These are phyloP conservation scores for Haliclystus octoradiatus DNA, from an alignment of 30 jellyfish, hydroid and myxozoan genomes.

Conservation along the genomic window DNA sequence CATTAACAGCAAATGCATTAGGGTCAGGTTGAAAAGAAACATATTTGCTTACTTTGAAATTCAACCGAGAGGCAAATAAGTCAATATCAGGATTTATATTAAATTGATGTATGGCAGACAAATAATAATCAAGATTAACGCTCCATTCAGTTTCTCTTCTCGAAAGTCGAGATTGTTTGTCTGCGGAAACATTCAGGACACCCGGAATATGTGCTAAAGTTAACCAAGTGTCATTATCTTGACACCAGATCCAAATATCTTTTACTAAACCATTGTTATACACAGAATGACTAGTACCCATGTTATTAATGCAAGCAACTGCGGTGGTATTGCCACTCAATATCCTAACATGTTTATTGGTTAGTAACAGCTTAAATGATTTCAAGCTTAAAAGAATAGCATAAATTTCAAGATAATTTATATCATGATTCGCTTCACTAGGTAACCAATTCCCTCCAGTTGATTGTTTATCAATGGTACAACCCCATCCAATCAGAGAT, in stretches of 20 bases:
- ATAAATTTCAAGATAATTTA: conserved; percentile 14
- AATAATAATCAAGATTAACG: too few species aligned
- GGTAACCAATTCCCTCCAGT: conserved; percentile 38
- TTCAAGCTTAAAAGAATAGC: conserved; percentile 16
- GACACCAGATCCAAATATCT: conserved; percentile 15
- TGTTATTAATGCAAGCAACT: conserved; percentile 29
- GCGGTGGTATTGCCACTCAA: conserved; percentile 46
- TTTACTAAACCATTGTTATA: neutral
- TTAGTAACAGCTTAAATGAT: neutral
- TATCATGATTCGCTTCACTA: conserved; percentile 16
- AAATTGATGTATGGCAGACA: too few species aligned
- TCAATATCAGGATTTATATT: too few species aligned
- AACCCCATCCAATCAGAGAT: conserved; percentile 28
- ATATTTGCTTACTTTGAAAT: conserved; percentile 8
- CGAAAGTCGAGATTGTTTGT: conserved; percentile 11
- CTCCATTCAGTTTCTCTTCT: conserved; percentile 36
- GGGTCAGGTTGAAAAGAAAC: conserved; percentile 37
- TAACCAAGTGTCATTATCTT: conserved; percentile 18
- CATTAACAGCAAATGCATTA: conserved; percentile 17
- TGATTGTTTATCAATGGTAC: neutral
- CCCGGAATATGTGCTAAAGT: conserved; percentile 48
- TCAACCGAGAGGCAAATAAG: too few species aligned
- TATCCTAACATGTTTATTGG: conserved; percentile 29
- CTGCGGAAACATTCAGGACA: conserved; percentile 23
- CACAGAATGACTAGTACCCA: conserved; percentile 34